phyloP scores from a whole-genome alignment of 1,140 invertebrate species.

The Drosophila nigromelanica region DNA sequence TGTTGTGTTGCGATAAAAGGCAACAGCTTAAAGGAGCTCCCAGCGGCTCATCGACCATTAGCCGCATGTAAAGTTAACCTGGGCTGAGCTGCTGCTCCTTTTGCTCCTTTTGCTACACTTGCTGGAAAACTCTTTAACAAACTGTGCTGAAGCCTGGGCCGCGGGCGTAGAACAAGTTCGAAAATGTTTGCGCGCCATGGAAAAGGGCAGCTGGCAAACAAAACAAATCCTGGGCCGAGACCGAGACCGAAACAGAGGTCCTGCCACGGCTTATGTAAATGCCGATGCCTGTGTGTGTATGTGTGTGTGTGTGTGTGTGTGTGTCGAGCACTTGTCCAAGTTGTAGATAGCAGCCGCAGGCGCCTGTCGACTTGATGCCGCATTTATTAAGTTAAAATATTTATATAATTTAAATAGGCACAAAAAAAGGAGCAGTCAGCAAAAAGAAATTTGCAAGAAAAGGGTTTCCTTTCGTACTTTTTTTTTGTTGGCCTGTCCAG shows the following conservation, averaged over 20 bases:
- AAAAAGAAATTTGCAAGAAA: slow-evolving; percentile 20
- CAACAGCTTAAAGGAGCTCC: slow-evolving; percentile 41
- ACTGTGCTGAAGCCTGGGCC: slow-evolving; percentile 21
- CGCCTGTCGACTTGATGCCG: slow-evolving; percentile 52
- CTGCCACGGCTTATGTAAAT: slow-evolving; percentile 68
- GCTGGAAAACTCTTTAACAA: slow-evolving; percentile 34
- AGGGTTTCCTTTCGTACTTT: slow-evolving; percentile 14
- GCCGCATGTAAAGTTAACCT: slow-evolving; percentile 50
- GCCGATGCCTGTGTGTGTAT: slow-evolving; percentile 36
- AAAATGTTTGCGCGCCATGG: slow-evolving; percentile 41
- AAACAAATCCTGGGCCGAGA: slow-evolving; percentile 33
- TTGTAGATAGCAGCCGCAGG: slow-evolving; percentile 36
- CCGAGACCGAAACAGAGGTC: slow-evolving; percentile 19
- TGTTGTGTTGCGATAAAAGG: slow-evolving; percentile 21
- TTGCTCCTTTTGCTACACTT: not conserved
- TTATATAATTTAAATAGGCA: slow-evolving; percentile 72
- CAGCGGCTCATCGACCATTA: slow-evolving; percentile 56
- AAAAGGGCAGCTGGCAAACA: slow-evolving; percentile 47
- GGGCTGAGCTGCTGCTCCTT: slow-evolving; percentile 3
- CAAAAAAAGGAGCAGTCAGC: slow-evolving; percentile 13
- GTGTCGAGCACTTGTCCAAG: slow-evolving; percentile 46
- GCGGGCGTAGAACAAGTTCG: slow-evolving; percentile 38
- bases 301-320: slow-evolving; percentile 2
- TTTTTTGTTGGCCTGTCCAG: not conserved
- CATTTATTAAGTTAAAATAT: slow-evolving; percentile 78